Evolutionary conservation across 2,113 vertebrate species (phyloP).

Genomic region (Empidonax alnorum): DNA sequence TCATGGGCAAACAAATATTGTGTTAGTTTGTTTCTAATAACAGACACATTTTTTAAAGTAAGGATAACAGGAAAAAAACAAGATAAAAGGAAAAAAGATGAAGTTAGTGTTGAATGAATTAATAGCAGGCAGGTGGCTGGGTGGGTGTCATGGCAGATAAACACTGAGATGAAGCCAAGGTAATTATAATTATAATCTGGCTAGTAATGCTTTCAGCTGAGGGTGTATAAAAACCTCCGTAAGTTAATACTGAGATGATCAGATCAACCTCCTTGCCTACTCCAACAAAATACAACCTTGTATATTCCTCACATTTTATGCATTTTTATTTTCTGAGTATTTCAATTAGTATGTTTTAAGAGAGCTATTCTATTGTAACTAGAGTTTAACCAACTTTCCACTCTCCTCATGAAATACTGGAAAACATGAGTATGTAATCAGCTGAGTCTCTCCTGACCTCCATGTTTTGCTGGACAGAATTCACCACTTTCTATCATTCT

Average conservation of each 20-base stretch:
- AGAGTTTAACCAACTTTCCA: conserved; percentile 50
- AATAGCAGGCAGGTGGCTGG: conserved; percentile 63
- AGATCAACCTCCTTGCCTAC: not conserved
- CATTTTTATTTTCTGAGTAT: not conserved
- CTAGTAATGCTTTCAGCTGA: conserved; percentile 30
- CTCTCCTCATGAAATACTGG: not conserved
- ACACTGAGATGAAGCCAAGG: conserved; percentile 46
- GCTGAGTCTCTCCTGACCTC: conserved; percentile 7
- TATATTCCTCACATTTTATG: not conserved
- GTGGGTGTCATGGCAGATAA: conserved; percentile 63
- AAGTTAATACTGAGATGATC: conserved; percentile 28
- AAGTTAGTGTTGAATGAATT: conserved; percentile 62
- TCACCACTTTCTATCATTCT: conserved; percentile 31
- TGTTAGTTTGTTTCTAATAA: conserved; percentile 42
- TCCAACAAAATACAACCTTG: not conserved
- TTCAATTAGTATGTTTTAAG: conserved; percentile 11
- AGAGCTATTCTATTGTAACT: not conserved
- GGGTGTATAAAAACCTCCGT: not conserved
- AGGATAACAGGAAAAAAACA: conserved; percentile 52
- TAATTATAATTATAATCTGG: conserved; percentile 57
- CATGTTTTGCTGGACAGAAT: conserved; percentile 55
- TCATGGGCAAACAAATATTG: conserved; percentile 22
- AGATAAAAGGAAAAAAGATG: conserved; percentile 60
- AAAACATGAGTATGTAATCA: conserved; percentile 16
- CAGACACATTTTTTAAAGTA: conserved; percentile 10